phyloP scores from a whole-genome alignment of 1,140 invertebrate genomes.

The Brachionus sp. region DNA sequence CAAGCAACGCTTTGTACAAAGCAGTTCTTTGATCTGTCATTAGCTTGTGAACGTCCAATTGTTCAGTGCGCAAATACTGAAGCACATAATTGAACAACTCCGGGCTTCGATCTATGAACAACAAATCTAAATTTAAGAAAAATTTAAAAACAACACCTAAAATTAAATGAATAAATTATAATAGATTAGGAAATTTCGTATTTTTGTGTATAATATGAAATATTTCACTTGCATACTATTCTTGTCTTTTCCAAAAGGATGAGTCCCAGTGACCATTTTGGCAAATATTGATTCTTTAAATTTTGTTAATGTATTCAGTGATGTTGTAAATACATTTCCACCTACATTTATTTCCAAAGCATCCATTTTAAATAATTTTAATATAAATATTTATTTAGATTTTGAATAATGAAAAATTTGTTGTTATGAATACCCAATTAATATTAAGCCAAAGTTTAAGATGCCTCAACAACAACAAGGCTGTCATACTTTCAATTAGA shows the following conservation, averaged over 20 bases:
- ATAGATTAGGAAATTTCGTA: not conserved
- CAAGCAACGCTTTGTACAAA: not conserved
- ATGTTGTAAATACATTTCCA: not conserved
- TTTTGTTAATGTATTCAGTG: not conserved
- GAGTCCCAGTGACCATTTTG: not conserved
- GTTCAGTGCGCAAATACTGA: not conserved
- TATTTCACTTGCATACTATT: slow-evolving; percentile 1
- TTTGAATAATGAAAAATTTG: not conserved
- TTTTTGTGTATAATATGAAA: not conserved
- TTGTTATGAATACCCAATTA: not conserved
- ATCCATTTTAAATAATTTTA: slow-evolving; percentile 12
- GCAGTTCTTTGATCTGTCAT: not conserved
- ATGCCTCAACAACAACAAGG: not conserved
- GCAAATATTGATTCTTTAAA: slow-evolving; percentile 1
- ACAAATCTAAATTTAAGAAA: slow-evolving; percentile 17
- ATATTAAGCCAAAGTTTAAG: not conserved
- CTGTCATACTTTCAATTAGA: not conserved
- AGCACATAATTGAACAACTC: slow-evolving; percentile 9
- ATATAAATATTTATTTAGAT: not conserved
- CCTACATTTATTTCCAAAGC: slow-evolving; percentile 36
- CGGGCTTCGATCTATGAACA: slow-evolving; percentile 15
- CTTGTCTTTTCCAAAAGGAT: slow-evolving; percentile 22
- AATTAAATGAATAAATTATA: not conserved
- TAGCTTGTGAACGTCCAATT: not conserved
- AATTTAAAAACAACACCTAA: not conserved